Conservation (phyloP, 2,113 vertebrate genomes). For the Clarias macrocephalus region DNA sequence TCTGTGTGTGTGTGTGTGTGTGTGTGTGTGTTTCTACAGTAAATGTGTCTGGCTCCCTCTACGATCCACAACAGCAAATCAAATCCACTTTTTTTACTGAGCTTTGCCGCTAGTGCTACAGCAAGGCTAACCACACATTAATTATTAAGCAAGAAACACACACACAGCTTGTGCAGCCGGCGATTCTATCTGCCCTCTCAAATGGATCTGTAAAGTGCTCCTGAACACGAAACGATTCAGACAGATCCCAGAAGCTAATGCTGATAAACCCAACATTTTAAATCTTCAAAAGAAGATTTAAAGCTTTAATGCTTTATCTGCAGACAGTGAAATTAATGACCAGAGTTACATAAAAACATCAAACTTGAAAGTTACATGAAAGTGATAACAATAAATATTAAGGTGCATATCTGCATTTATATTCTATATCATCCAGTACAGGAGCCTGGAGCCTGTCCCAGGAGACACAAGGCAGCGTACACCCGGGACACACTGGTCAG, state of each 20-base stretch:
- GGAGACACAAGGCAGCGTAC: too few species aligned
- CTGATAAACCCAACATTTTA: conserved; percentile 13
- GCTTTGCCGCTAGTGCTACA: conserved; percentile 48
- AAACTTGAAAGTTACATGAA: neutral
- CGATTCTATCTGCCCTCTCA: conserved; percentile 23
- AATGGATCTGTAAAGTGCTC: conserved; percentile 12
- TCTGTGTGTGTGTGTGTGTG: conserved; percentile 32
- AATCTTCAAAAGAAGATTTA: neutral
- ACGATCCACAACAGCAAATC: conserved; percentile 52
- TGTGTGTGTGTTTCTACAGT: conserved; percentile 30
- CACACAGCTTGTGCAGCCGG: conserved; percentile 5
- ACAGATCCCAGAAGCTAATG: conserved; percentile 16
- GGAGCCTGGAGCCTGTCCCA: too few species aligned
- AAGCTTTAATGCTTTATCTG: neutral
- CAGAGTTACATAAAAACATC: neutral
- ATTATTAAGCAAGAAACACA: conserved; percentile 49
- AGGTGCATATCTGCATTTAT: neutral
- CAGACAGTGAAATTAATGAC: neutral
- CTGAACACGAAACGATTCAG: neutral
- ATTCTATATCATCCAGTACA: too few species aligned
- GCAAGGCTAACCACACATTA: conserved; percentile 55
- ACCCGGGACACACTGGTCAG: too few species aligned
- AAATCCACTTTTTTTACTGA: conserved; percentile 44
- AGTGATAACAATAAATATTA: neutral
- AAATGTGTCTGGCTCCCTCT: conserved; percentile 36